Evolutionary conservation across 2,113 vertebrate genomes (phyloP), one percentile per base, ranked within the genome.

Genomic region (Benitochromis conjunctus): DNA sequence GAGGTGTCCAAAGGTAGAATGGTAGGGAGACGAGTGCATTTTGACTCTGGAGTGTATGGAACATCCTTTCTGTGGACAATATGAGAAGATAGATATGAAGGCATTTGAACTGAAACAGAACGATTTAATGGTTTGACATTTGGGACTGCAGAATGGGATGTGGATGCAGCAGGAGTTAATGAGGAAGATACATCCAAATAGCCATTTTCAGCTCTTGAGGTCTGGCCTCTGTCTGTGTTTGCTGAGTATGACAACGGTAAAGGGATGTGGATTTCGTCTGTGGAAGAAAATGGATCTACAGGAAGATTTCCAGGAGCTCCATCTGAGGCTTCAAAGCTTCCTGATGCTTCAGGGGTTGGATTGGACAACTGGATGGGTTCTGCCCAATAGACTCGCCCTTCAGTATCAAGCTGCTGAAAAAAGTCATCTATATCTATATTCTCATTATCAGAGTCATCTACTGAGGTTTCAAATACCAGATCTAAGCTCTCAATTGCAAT

Each of bases 371-470:
- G 62, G 41, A 94, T 29, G 5, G 92, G 94, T 64, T 95, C 94
- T 18, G 94, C 94, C 94, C 94, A 95, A 14, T 93, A 95, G 7
- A 86, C 89, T 12, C 11, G 51, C 2, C 90, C 86, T 56, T 94
- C 92, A 13, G 56, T 51, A 51, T 91, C 87, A 55, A 92, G 83
- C 58, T 92, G 91, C 64, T 88, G 48, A 38, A 94, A 85, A 82
- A 92, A 88, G 1, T 76, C 58, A 9, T 93, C 91, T 29, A 83
- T 11, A 6, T 93, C 93, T 54, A 29, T 88, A 43, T 24, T 80
- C 34, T 92, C 90, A 76, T n/a, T 18, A 2, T 91, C 92, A 1
- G 89, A 89, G 34, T 36, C 79, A 26, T 94, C 93, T 24, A 94
- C 90, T n/a, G 92, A 94, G 8, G 93, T 94, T 54, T 92, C 91